phyloP scores from a whole-genome alignment of 2,888 invertebrate genomes.

The Meandrusa payeni region DNA sequence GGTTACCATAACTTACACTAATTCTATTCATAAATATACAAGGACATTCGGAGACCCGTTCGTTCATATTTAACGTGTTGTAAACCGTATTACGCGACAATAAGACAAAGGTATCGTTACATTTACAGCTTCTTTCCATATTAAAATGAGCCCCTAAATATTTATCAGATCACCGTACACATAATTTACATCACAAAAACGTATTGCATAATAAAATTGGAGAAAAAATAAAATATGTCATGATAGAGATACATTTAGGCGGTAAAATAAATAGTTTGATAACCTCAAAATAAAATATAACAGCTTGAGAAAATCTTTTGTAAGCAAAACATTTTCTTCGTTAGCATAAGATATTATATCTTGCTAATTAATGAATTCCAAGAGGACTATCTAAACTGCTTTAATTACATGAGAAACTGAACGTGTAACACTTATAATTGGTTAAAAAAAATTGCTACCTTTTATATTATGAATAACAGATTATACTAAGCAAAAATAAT shows the following conservation, averaged over 20 bases:
- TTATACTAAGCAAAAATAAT: conserved; percentile 3
- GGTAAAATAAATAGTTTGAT: too few relatives aligned
- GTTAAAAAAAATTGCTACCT: conserved; percentile 5
- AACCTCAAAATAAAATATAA: too few relatives aligned
- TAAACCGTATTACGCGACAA: neutral
- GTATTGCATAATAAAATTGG: neutral
- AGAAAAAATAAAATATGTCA: neutral
- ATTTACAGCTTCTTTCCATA: neutral
- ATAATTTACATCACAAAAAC: conserved; percentile 7
- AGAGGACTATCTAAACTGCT: too few relatives aligned
- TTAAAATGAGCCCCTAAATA: conserved; percentile 8
- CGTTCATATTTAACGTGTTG: neutral
- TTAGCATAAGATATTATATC: too few relatives aligned
- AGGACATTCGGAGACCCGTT: conserved; percentile 17
- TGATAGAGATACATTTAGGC: too few relatives aligned
- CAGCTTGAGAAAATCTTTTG: too few relatives aligned
- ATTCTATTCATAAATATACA: conserved; percentile 38
- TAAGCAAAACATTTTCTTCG: too few relatives aligned
- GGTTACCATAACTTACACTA: conserved; percentile 36
- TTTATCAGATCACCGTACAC: conserved; percentile 9
- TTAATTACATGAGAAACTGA: conserved; percentile 2
- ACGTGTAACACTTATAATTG: conserved; percentile 10
- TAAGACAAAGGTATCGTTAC: neutral
- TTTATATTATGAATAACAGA: neutral
- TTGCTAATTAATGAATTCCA: too few relatives aligned